Conservation (phyloP, 2,888 invertebrate species). For the Gnatocerus cornutus region DNA sequence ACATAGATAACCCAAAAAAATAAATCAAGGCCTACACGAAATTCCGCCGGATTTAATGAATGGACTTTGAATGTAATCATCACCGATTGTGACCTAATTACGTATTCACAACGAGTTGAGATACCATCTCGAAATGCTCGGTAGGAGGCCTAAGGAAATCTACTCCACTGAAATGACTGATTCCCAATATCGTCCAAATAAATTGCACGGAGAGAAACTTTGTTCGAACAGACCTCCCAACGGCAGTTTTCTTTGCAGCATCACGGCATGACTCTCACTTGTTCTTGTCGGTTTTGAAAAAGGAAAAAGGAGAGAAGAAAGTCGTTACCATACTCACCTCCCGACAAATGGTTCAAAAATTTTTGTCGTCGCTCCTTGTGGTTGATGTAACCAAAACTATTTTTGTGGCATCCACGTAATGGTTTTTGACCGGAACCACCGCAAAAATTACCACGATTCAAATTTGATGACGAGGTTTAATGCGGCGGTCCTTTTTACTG, state of each 20-base stretch:
- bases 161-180: slow-evolving; percentile 1
- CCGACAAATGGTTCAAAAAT: too few species aligned
- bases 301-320: too few species aligned
- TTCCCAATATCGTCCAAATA: neutral
- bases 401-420: neutral
- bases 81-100: slow-evolving; percentile 36
- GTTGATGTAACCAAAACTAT: neutral
- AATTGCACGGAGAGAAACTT: neutral
- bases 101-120: slow-evolving; percentile 21
- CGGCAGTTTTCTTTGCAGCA: too few species aligned
- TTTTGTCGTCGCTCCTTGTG: too few species aligned
- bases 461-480: slow-evolving; percentile 3
- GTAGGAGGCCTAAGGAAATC: slow-evolving; percentile 15
- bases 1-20: slow-evolving; percentile 9
- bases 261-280: too few species aligned
- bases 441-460: slow-evolving; percentile 6
- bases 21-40: slow-evolving; percentile 31
- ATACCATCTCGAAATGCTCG: slow-evolving; percentile 17
- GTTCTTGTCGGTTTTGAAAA: too few species aligned
- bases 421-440: slow-evolving; percentile 14
- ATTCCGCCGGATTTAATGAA: slow-evolving; percentile 24
- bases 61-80: slow-evolving; percentile 32
- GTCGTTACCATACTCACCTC: too few species aligned
- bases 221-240: too few species aligned
- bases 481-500: slow-evolving; percentile 34